Evolutionary conservation across 2,113 vertebrate species (phyloP), one percentile per base, ranked within the genome.

Genomic region (Helogale parvula): DNA sequence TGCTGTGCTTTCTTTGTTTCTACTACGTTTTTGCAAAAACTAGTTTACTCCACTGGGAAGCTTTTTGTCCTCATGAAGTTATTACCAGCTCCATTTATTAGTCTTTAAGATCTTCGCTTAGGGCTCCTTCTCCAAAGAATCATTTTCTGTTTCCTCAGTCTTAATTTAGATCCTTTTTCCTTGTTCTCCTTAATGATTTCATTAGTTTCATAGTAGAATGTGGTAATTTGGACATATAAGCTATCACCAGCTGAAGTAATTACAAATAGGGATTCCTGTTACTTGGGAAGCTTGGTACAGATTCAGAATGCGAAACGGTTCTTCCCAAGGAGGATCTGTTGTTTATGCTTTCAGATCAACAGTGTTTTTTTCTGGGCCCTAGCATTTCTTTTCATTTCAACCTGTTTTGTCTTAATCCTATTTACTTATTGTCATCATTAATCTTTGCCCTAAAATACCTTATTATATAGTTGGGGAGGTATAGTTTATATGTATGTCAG

Each of bases 111-210:
- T 69, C n/a, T 92, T 80, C 85, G 33, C 69, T 82, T 81, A 93
- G n/a, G 57, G n/a, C 60, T 77, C 1, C 65, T 96, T 88, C 33
- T 93, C 29, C 35, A 93, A 50, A 84, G 69, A 79, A 96, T 17
- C n/a, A 31, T 95, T 95, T 95, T 93, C 65, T 94, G 60, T 85
- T 85, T 95, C n/a, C 23, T 96, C 15, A 88, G 0, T 90, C 33
- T 89, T 94, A 89, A 92, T 17, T 81, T 84, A 85, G 33, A 13
- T 92, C 4, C 50, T 92, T 80, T 71, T 81, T 85, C 35, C 68
- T 92, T 95, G 23, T 81, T 8, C 38, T 82, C 14, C 13, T 1
- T 68, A 23, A 68, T 93, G 72, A 72, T 77, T 84, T 31, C 66
- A 0, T 68, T 57, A 87, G 41, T 88, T 97, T 84, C 27, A 87